phyloP scores from a whole-genome alignment of 2,888 invertebrate genomes.

The Clanis bilineata region DNA sequence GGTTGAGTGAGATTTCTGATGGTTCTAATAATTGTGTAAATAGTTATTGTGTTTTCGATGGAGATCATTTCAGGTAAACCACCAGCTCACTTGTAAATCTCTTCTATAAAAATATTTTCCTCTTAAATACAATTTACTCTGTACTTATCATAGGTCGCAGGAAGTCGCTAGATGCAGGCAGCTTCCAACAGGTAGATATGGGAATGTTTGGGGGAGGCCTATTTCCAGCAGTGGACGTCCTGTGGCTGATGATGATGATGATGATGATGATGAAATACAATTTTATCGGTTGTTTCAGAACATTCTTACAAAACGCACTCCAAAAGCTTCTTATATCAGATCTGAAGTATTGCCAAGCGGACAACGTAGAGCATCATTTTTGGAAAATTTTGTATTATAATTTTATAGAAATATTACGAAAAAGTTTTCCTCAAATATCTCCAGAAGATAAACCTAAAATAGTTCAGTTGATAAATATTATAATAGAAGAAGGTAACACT shows the following conservation, averaged over 20 bases:
- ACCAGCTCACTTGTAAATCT: too few species aligned
- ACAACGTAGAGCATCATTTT: constrained; percentile 94
- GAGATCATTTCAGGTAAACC: too few species aligned
- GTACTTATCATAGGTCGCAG: too few species aligned
- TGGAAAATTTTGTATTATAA: constrained; percentile 96
- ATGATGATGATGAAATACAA: constrained; percentile 14
- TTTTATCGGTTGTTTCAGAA: constrained; percentile 45
- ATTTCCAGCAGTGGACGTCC: too few species aligned
- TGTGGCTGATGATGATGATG: background rate
- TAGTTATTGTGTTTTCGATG: too few species aligned
- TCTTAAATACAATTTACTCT: too few species aligned
- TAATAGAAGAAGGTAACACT: constrained; percentile 90
- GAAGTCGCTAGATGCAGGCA: too few species aligned
- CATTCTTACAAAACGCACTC: constrained; percentile 86
- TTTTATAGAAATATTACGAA: constrained; percentile 91
- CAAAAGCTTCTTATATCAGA: constrained; percentile 87
- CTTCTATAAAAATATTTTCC: too few species aligned
- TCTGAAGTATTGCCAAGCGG: constrained; percentile 92
- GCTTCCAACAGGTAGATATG: too few species aligned
- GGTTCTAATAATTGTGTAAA: too few species aligned
- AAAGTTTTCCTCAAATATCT: constrained; percentile 83
- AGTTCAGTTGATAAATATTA: constrained; percentile 84
- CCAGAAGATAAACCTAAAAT: constrained; percentile 84
- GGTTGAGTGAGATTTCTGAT: too few species aligned
- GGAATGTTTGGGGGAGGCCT: too few species aligned